These are phyloP conservation scores for Hyposmocoma kahamanoa DNA, from an alignment of 1,140 invertebrate genomes.

Conservation along the genomic window DNA sequence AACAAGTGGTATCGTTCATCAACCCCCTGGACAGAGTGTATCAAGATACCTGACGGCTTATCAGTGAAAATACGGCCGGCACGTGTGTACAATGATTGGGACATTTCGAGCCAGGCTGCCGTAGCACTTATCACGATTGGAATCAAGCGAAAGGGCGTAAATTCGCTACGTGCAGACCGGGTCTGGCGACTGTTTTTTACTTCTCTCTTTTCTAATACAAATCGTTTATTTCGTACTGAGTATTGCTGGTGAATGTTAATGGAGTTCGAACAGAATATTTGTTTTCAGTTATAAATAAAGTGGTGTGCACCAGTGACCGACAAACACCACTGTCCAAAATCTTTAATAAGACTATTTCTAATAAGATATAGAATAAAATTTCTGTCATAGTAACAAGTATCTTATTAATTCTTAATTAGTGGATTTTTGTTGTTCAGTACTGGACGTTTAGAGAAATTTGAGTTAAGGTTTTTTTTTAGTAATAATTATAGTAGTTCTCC, in stretches of 20 bases:
- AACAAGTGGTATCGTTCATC: no score
- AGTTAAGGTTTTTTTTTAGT: no score
- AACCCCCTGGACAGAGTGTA: no score
- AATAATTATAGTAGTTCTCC: no score
- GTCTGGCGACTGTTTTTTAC: not conserved
- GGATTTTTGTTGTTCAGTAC: no score
- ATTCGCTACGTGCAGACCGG: slow-evolving; percentile 23
- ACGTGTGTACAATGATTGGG: slow-evolving; percentile 12
- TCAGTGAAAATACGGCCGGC: slow-evolving; percentile 1
- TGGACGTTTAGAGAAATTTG: no score
- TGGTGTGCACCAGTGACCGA: not conserved
- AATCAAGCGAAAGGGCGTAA: slow-evolving; percentile 26
- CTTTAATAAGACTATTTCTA: no score
- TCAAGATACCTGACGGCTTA: slow-evolving; percentile 6
- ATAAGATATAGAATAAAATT: no score
- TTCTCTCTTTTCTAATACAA: slow-evolving; percentile 10
- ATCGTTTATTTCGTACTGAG: slow-evolving; percentile 7
- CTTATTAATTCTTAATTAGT: no score
- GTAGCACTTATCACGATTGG: slow-evolving; percentile 22
- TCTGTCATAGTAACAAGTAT: no score
- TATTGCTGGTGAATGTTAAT: not conserved
- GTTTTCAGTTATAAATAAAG: not conserved
- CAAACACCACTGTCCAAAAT: no score
- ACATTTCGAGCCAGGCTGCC: not conserved
- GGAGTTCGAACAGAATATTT: not conserved